phyloP scores from a whole-genome alignment of 2,797 vertebrate genomes.

The Manis pentadactyla region DNA sequence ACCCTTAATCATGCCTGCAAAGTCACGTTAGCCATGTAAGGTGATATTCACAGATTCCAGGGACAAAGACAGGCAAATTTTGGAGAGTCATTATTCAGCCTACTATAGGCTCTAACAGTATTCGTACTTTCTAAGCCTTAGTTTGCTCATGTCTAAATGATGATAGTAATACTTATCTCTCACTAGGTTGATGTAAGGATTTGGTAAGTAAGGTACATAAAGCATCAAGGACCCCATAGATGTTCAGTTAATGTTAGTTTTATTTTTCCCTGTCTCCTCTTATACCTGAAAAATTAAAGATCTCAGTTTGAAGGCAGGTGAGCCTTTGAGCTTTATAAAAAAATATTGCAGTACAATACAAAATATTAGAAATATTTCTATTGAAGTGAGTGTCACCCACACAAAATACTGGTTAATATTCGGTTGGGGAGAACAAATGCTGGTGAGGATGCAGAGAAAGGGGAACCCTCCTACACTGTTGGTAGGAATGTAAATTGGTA shows the following conservation, averaged over 20 bases:
- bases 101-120: background rate
- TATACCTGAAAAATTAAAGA: slow-evolving; percentile 9
- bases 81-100: background rate
- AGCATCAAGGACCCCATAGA: background rate
- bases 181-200: background rate
- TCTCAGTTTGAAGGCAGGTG: background rate
- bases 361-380: background rate
- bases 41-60: background rate
- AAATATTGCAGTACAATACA: background rate
- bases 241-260: background rate
- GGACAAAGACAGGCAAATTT: background rate
- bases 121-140: background rate
- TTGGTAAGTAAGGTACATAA: background rate
- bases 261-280: background rate
- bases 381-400: background rate
- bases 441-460: too few relatives aligned
- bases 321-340: background rate
- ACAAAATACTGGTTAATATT: background rate
- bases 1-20: background rate
- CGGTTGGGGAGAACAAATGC: background rate
- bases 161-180: background rate
- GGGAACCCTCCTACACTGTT: too few relatives aligned
- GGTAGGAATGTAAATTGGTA: too few relatives aligned
- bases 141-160: background rate
- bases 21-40: background rate